Base-by-base conservation (phyloP, 2,888 invertebrate species). In the Brachypalpus laphriformis region DNA sequence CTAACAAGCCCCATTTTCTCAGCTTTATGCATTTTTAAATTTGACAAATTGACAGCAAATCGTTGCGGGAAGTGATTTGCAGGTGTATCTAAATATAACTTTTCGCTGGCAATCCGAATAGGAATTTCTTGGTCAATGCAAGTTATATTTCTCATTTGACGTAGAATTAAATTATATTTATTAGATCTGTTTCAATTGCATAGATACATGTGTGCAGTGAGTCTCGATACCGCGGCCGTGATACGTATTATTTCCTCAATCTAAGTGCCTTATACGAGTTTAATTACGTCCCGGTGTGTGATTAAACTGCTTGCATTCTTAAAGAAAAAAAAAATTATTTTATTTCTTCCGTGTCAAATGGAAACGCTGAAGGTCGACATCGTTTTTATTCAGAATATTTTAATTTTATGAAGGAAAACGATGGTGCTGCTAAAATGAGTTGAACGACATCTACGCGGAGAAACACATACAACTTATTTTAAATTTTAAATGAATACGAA, bases 221-320 rank as follows among this genome's bases (percentile, higher is more conserved):
- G 34, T 71, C n/a, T 47, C 56, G 25, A 7, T 25, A 47, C 28
- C 40, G 54, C 8, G 72, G 49, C 82, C 78, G 6, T 74, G 68
- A 70, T 66, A n/a, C n/a, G n/a, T n/a, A 83, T 83, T 78, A 66
- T 83, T 83, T 83, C 78, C 82, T 83, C 63, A 68, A 72, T 78
- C 74, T 56, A 54, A 78, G 74, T 78, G 63, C 47, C 42, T 74
- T 65, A 34, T 74, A 54, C 49, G 42, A 68, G 56, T 78, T 74
- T 78, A 68, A 83, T 83, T 78, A 72, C 66, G 20, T 9, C 54
- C 45, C 25, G 25, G 37, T 20, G 22, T 54, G 61, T 51, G 47
- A 78, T 68, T 68, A 74, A 78, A 83, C 56, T 18, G 61, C 49
- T 70, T 77, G 49, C 78, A 65, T 45, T 77, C 34, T 61, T 25